These are phyloP conservation scores for Scaptomyza hsui DNA, from an alignment of 1,140 invertebrate species.

Conservation along the genomic window DNA sequence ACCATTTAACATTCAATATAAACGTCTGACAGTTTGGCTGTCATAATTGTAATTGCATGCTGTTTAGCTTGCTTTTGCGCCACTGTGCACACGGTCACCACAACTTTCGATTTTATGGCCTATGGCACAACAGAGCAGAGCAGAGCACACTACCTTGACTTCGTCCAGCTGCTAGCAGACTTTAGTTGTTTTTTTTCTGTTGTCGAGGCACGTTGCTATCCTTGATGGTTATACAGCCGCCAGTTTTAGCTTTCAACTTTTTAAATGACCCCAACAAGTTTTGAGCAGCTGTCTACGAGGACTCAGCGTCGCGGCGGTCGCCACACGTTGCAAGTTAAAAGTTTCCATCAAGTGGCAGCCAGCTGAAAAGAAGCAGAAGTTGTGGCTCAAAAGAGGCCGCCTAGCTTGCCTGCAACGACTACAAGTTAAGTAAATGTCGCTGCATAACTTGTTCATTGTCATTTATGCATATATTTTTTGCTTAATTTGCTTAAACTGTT, in stretches of 20 bases:
- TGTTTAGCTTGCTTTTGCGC: neutral
- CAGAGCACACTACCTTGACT: conserved; percentile 26
- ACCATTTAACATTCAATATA: too few species aligned
- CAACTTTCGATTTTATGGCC: conserved; percentile 20
- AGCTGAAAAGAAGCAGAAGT: conserved; percentile 23
- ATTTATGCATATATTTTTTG: conserved; percentile 73
- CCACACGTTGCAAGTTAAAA: conserved; percentile 52
- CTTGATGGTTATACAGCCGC: conserved; percentile 44
- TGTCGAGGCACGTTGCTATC: conserved; percentile 20
- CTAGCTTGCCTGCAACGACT: conserved; percentile 39
- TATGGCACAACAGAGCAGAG: too few species aligned
- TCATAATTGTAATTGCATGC: neutral
- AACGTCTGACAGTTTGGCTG: too few species aligned
- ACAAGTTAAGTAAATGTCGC: conserved; percentile 38
- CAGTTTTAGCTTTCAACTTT: conserved; percentile 76
- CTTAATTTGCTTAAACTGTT: conserved; percentile 70
- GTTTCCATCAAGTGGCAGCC: conserved; percentile 54
- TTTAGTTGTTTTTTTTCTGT: conserved; percentile 22
- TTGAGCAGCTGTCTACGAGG: conserved; percentile 68
- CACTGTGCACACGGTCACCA: conserved; percentile 10
- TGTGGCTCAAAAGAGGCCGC: conserved; percentile 20
- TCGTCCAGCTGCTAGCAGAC: conserved; percentile 59
- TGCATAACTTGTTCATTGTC: conserved; percentile 56
- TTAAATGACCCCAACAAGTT: conserved; percentile 77
- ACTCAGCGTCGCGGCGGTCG: neutral